A percentile compares a stretch with the other conserved stretches of the same genome.
Conservation (phyloP, 2,797 vertebrate species). For the Falco naumanni region DNA sequence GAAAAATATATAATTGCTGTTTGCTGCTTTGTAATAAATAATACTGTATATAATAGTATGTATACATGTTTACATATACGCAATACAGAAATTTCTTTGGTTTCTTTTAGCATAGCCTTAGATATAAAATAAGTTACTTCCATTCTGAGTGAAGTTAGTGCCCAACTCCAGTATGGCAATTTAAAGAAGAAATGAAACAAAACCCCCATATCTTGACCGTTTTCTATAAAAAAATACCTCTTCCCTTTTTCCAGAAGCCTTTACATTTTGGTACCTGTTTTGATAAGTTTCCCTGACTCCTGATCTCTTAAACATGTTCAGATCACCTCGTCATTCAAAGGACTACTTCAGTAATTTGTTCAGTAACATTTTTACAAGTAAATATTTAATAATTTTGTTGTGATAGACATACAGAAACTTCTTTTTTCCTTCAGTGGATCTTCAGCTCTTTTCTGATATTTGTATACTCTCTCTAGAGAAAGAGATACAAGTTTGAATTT, state of each 20-base stretch:
- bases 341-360: background rate
- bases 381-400: background rate
- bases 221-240: background rate
- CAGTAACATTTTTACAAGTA: background rate
- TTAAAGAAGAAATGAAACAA: background rate
- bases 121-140: background rate
- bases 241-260: background rate
- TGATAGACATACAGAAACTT: background rate
- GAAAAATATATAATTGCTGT: background rate
- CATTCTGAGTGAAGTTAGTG: background rate
- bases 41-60: background rate
- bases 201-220: background rate
- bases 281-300: background rate
- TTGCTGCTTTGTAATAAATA: background rate
- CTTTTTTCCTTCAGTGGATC: background rate
- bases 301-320: background rate
- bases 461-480: background rate
- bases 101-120: background rate
- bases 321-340: background rate
- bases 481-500: background rate
- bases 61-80: background rate
- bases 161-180: background rate
- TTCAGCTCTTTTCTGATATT: background rate
- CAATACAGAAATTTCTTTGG: background rate
- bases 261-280: background rate